Conservation (phyloP, 2,888 invertebrate species). For the Microctonus hyperodae region DNA sequence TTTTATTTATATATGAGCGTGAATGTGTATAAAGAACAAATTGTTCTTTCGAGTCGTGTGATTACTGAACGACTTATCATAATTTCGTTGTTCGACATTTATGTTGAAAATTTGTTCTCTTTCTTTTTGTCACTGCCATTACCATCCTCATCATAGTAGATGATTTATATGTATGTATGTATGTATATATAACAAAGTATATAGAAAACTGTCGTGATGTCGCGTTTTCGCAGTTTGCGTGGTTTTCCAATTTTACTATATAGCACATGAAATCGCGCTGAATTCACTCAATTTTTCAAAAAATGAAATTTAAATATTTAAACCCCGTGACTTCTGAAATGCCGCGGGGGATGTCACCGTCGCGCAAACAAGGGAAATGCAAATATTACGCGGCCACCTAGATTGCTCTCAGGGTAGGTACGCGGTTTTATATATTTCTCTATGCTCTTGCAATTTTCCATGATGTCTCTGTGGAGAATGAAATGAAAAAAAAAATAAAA, state of each 20-base stretch:
- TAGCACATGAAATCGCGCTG: slow-evolving; percentile 14
- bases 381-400: slow-evolving; percentile 50
- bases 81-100: slow-evolving; percentile 36
- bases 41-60: slow-evolving; percentile 36
- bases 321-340: slow-evolving; percentile 43
- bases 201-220: slow-evolving; percentile 14
- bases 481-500: slow-evolving; percentile 24
- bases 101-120: slow-evolving; percentile 17
- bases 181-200: too few species aligned
- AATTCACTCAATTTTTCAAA: slow-evolving; percentile 45
- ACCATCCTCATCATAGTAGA: slow-evolving; percentile 1
- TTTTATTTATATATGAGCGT: slow-evolving; percentile 21
- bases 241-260: slow-evolving; percentile 5
- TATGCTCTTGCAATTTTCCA: slow-evolving; percentile 22
- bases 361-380: slow-evolving; percentile 48
- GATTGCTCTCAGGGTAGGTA: slow-evolving; percentile 33
- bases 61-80: slow-evolving; percentile 42
- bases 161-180: neutral
- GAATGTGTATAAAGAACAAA: slow-evolving; percentile 12
- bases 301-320: slow-evolving; percentile 55
- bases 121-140: slow-evolving; percentile 12
- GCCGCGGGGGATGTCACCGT: slow-evolving; percentile 40
- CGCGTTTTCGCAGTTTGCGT: slow-evolving; percentile 23
- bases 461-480: slow-evolving; percentile 28
- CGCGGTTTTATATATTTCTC: slow-evolving; percentile 22